A percentile compares a stretch with the other conserved stretches of the same genome.
These are phyloP conservation scores for Fulmarus glacialis DNA, from an alignment of 2,113 vertebrate genomes.

Conservation along the genomic window DNA sequence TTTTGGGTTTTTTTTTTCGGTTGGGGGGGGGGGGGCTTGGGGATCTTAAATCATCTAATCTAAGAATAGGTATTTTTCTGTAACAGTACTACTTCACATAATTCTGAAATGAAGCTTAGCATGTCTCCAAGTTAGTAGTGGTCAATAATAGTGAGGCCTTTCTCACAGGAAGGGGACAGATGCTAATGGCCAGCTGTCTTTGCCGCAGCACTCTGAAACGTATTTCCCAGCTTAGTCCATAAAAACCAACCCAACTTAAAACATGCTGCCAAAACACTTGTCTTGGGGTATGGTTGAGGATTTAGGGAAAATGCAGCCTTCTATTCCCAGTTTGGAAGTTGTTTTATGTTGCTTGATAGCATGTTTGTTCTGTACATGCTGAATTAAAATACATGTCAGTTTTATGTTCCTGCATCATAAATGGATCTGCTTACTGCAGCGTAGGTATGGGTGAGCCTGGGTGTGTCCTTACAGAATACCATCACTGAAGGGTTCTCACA, in stretches of 20 bases:
- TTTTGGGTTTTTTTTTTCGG: neutral
- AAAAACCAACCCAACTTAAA: neutral
- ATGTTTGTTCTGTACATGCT: neutral
- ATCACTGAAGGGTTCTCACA: neutral
- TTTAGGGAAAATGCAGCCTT: neutral
- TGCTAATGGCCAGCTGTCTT: neutral
- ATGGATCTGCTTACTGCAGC: neutral
- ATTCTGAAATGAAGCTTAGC: neutral
- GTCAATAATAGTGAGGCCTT: too few relatives aligned
- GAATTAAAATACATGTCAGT: neutral
- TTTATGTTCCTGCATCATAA: neutral
- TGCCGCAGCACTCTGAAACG: neutral
- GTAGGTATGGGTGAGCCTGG: neutral
- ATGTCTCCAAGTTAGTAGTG: neutral
- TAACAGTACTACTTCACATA: neutral
- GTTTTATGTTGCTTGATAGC: neutral
- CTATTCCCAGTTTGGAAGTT: neutral
- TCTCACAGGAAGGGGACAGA: neutral
- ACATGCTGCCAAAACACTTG: neutral
- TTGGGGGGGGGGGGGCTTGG: neutral
- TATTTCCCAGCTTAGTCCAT: too few relatives aligned
- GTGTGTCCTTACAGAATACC: neutral
- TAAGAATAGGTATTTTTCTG: neutral
- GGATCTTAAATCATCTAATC: neutral
- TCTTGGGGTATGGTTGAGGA: neutral